Conservation (phyloP, 2,113 vertebrate species). For the Limnothrissa miodon region DNA sequence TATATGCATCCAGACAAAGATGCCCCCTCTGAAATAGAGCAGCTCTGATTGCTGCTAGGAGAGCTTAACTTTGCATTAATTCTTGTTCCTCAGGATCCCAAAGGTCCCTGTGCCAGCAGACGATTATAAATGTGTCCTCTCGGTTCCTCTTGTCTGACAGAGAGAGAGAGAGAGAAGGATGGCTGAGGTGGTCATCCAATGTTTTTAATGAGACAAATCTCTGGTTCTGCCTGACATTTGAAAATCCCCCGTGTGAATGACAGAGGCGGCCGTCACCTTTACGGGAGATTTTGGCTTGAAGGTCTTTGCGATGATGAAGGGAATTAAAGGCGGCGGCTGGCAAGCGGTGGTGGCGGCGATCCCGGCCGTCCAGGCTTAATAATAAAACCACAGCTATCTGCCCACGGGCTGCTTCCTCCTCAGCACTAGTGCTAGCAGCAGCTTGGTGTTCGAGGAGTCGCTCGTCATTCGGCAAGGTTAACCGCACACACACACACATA, state of each 20-base stretch:
- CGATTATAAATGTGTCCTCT: conserved; percentile 53
- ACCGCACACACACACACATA: not conserved
- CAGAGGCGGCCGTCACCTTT: conserved; percentile 74
- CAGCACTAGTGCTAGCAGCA: not conserved
- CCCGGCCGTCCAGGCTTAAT: conserved; percentile 59
- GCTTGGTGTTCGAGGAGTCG: not conserved
- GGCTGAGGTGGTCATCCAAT: conserved; percentile 49
- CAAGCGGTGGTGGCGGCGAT: conserved; percentile 42
- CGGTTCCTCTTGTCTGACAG: conserved; percentile 38
- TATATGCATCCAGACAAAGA: not conserved
- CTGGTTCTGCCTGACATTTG: conserved; percentile 72
- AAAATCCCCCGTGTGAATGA: conserved; percentile 72
- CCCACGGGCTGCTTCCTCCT: conserved; percentile 31
- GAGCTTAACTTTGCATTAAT: conserved; percentile 12
- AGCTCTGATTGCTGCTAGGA: not conserved
- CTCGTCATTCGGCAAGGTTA: conserved; percentile 21
- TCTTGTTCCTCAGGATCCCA: conserved; percentile 34
- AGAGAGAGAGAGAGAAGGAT: conserved; percentile 19
- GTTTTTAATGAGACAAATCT: conserved; percentile 75
- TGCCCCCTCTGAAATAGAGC: not conserved
- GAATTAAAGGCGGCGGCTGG: conserved; percentile 68
- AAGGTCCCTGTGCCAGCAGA: conserved; percentile 57
- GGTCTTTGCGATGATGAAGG: conserved; percentile 65
- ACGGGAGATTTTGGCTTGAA: conserved; percentile 62
- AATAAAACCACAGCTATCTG: conserved; percentile 61